Conservation (phyloP, 2,113 vertebrate genomes). For the Taurulus bubalis region DNA sequence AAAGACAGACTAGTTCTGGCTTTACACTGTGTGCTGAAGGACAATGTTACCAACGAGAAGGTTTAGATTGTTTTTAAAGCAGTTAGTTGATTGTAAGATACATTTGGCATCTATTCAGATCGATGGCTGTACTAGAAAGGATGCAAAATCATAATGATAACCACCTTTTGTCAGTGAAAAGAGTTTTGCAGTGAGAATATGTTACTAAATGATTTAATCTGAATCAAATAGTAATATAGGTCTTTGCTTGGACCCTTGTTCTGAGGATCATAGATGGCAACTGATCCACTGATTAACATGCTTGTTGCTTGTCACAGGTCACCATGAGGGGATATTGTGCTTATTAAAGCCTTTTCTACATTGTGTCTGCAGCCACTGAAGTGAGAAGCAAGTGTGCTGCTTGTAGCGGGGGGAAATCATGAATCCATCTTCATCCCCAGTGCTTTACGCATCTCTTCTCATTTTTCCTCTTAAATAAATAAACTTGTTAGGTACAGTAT, state of each 20-base stretch:
- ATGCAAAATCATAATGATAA: constrained; percentile 41
- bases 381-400: constrained; percentile 35
- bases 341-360: constrained; percentile 50
- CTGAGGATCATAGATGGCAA: constrained; percentile 40
- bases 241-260: constrained; percentile 40
- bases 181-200: constrained; percentile 23
- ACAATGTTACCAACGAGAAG: constrained; percentile 21
- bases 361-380: constrained; percentile 42
- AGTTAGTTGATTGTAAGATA: constrained; percentile 43
- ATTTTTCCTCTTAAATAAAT: constrained; percentile 47
- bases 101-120: constrained; percentile 46
- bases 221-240: constrained; percentile 34
- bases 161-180: constrained; percentile 14
- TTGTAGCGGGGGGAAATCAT: constrained; percentile 29
- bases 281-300: constrained; percentile 23
- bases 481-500: constrained; percentile 63
- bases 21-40: constrained; percentile 36
- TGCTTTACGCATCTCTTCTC: constrained; percentile 38
- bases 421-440: constrained; percentile 40
- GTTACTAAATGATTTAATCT: constrained; percentile 33
- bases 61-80: constrained; percentile 52
- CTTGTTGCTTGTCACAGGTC: constrained; percentile 46
- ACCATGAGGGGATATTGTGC: constrained; percentile 53
- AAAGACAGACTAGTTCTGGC: constrained; percentile 17
- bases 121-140: constrained; percentile 36